Evolutionary conservation across 2,797 vertebrate genomes (phyloP).

Genomic region (Sebastes aleutianus): DNA sequence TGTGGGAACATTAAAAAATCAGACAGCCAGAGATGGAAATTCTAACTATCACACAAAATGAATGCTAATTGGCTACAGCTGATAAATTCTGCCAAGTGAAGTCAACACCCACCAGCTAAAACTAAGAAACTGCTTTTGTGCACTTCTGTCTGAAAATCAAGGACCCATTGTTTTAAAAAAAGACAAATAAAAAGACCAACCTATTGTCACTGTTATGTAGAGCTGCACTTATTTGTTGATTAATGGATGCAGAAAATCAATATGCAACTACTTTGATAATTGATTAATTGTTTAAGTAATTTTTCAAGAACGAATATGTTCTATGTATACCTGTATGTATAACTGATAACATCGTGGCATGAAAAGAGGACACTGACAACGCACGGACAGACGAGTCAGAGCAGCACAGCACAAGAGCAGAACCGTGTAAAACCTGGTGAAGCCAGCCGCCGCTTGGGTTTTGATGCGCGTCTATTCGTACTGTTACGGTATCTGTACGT

Average conservation of each 20-base stretch:
- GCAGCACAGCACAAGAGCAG: too few relatives aligned
- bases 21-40: too few relatives aligned
- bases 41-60: not conserved
- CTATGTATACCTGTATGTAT: too few relatives aligned
- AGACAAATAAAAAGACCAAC: not conserved
- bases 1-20: not conserved
- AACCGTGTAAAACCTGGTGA: too few relatives aligned
- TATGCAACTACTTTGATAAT: not conserved
- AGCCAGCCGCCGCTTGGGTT: rapidly evolving
- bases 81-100: not conserved
- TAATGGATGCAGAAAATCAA: not conserved
- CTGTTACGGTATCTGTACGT: too few relatives aligned
- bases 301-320: not conserved
- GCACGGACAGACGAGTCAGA: too few relatives aligned
- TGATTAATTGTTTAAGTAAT: not conserved
- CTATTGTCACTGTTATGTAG: not conserved
- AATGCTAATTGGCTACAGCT: not conserved
- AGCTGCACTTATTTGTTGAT: not conserved
- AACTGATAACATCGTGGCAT: too few relatives aligned
- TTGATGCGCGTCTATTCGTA: too few relatives aligned
- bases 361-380: too few relatives aligned
- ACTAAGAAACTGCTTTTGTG: not conserved
- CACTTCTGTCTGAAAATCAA: not conserved
- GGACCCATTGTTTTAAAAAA: not conserved
- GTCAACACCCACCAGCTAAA: not conserved